Conservation (phyloP, 2,888 invertebrate genomes). For the Cyclophora albipunctata region DNA sequence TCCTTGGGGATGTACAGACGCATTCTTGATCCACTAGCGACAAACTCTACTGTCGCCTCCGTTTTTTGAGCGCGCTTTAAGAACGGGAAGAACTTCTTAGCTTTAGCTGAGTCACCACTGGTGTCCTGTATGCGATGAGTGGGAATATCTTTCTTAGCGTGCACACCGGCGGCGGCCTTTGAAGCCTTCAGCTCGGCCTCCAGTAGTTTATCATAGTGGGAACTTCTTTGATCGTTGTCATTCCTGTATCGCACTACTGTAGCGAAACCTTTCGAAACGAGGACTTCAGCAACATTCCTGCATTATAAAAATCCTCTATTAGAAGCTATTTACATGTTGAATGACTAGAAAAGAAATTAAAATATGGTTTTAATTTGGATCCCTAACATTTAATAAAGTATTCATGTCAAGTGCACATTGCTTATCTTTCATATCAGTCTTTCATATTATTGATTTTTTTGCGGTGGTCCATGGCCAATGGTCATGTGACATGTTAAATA, state of each 20-base stretch:
- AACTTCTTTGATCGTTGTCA: slow-evolving; percentile 96
- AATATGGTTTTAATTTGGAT: no score
- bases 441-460: no score
- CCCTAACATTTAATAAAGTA: no score
- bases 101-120: slow-evolving; percentile 85
- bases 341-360: no score
- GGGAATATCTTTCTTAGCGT: slow-evolving; percentile 91
- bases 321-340: background rate
- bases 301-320: background rate
- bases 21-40: slow-evolving; percentile 95
- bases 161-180: slow-evolving; percentile 86
- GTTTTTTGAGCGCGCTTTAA: slow-evolving; percentile 92
- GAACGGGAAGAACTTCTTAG: slow-evolving; percentile 94
- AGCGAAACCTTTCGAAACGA: slow-evolving; percentile 93
- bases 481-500: background rate
- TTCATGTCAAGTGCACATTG: no score
- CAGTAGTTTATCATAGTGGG: slow-evolving; percentile 92
- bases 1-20: slow-evolving; percentile 94
- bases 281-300: slow-evolving; percentile 94
- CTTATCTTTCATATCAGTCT: no score
- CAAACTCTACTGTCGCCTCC: slow-evolving; percentile 96
- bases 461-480: background rate
- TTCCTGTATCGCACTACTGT: slow-evolving; percentile 94
- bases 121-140: slow-evolving; percentile 91
- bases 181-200: slow-evolving; percentile 95